Conservation (phyloP, 2,888 invertebrate genomes). For the Metacarcinus magister region DNA sequence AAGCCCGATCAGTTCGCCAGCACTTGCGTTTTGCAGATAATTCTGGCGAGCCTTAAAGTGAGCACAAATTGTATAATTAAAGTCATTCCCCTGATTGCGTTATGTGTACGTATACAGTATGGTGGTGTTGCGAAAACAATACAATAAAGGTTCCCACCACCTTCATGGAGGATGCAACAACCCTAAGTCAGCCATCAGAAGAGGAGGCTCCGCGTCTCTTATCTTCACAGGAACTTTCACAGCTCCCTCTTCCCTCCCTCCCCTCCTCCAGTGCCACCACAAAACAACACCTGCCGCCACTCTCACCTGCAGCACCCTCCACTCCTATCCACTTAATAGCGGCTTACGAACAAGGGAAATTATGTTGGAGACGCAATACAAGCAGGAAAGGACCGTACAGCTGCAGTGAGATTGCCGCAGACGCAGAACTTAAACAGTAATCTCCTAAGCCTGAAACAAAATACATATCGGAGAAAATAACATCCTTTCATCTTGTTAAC, state of each 20-base stretch:
- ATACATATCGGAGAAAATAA: not conserved
- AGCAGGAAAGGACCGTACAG: not conserved
- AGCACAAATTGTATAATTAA: not conserved
- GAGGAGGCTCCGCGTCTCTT: not conserved
- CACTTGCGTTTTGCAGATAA: not conserved
- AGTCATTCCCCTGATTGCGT: not conserved
- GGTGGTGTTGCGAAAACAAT: not conserved
- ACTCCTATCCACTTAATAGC: not conserved
- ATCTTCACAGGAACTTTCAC: slow-evolving; percentile 33
- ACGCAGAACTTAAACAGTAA: not conserved
- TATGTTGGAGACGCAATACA: not conserved
- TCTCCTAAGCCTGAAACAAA: no score
- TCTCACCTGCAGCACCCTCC: slow-evolving; percentile 30
- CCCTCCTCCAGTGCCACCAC: not conserved
- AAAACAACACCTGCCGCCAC: not conserved
- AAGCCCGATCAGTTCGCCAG: not conserved
- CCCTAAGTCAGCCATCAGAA: not conserved
- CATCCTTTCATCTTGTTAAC: not conserved
- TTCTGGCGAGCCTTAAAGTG: not conserved
- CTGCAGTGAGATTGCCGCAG: not conserved
- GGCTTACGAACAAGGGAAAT: not conserved
- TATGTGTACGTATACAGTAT: slow-evolving; percentile 7
- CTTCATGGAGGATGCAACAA: not conserved
- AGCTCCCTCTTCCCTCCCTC: not conserved
- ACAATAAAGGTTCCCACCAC: not conserved